Conservation (phyloP, 2,888 invertebrate species). For the Brachyptera risi region DNA sequence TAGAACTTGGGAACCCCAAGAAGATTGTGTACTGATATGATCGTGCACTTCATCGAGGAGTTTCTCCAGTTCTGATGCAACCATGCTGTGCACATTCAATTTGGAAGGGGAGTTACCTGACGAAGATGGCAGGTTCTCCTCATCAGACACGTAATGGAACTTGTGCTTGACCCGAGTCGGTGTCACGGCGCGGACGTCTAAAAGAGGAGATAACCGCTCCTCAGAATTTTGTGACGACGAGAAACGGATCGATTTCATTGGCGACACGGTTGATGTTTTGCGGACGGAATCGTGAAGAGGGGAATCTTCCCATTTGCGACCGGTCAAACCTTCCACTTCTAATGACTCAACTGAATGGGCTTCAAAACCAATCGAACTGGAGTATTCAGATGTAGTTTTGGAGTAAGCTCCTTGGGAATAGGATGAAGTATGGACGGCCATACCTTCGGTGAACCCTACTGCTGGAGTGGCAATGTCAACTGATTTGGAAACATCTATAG, state of each 20-base stretch:
- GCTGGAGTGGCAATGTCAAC: background rate
- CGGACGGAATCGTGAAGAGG: conserved; percentile 16
- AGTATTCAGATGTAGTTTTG: too few relatives aligned
- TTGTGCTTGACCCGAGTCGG: conserved; percentile 45
- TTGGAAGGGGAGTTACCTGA: conserved; percentile 42
- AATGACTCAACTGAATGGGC: conserved; percentile 4
- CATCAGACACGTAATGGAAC: conserved; percentile 40
- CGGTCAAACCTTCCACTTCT: conserved; percentile 6
- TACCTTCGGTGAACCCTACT: background rate
- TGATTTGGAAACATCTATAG: background rate
- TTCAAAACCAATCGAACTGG: background rate
- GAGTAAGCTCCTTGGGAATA: background rate
- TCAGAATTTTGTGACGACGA: conserved; percentile 34
- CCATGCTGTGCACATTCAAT: conserved; percentile 51
- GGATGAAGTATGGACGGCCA: background rate
- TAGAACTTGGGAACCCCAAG: conserved; percentile 25
- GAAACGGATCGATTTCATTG: conserved; percentile 24
- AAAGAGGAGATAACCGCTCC: conserved; percentile 45
- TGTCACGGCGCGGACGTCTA: conserved; percentile 45
- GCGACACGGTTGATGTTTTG: conserved; percentile 3
- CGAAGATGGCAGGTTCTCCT: conserved; percentile 31
- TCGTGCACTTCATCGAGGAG: conserved; percentile 46
- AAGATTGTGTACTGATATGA: conserved; percentile 3
- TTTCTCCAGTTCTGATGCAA: conserved; percentile 50
- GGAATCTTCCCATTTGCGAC: background rate